A percentile compares a stretch with the other conserved stretches of the same genome.
phyloP scores from a whole-genome alignment of 2,888 invertebrate species.

The Minunthozetes semirufus region DNA sequence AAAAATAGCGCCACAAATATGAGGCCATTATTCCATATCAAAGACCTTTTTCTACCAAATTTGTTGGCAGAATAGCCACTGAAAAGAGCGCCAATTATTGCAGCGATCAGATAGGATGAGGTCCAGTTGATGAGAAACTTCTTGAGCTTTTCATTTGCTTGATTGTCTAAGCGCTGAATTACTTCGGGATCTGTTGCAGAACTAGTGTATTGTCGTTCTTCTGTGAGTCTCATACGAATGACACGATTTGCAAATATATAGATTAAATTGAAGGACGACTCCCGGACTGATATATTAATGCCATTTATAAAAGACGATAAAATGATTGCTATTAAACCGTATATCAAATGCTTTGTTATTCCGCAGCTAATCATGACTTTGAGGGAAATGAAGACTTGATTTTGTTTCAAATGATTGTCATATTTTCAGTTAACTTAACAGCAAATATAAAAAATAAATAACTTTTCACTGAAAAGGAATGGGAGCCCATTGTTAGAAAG shows the following conservation, averaged over 20 bases:
- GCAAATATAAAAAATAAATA: no score
- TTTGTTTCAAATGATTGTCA: conserved; percentile 6
- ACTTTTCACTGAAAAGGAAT: no score
- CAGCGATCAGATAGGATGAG: conserved; percentile 67
- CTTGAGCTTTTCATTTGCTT: neutral
- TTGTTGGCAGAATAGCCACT: conserved; percentile 59
- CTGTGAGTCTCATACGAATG: neutral
- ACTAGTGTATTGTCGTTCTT: neutral
- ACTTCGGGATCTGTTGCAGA: neutral
- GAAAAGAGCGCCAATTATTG: conserved; percentile 72
- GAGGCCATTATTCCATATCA: conserved; percentile 70
- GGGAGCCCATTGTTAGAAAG: neutral
- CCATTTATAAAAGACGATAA: conserved; percentile 17
- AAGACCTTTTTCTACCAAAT: conserved; percentile 62
- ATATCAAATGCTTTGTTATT: conserved; percentile 12
- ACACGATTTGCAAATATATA: neutral
- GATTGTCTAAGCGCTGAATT: neutral
- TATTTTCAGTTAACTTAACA: no score
- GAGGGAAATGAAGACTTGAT: neutral
- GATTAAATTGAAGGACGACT: neutral
- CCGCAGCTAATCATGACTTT: conserved; percentile 18
- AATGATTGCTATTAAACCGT: neutral
- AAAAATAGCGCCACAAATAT: conserved; percentile 63
- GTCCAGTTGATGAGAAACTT: neutral
- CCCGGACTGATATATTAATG: conserved; percentile 6